Conservation (phyloP, 2,113 vertebrate species). For the Poicephalus gulielmi region DNA sequence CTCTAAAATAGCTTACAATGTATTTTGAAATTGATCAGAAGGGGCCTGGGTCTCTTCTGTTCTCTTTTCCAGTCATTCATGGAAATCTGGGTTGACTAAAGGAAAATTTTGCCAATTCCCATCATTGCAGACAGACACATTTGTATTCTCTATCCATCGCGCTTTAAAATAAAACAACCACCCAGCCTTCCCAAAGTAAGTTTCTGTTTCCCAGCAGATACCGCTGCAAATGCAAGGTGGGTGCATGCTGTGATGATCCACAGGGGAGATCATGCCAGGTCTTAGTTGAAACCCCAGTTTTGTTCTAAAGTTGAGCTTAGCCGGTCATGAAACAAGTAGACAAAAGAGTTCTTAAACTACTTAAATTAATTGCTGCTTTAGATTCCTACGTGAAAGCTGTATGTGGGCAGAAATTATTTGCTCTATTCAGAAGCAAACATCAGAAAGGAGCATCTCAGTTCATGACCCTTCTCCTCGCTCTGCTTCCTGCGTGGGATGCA, state of each 20-base stretch:
- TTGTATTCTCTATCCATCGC: not conserved
- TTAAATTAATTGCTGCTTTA: constrained; percentile 20
- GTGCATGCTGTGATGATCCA: fast-evolving
- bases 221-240: not conserved
- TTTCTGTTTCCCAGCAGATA: not conserved
- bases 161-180: not conserved
- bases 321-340: not conserved
- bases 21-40: not conserved
- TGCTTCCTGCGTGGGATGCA: not conserved
- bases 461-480: not conserved
- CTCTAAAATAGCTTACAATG: constrained; percentile 17
- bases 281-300: not conserved
- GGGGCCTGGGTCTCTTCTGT: not conserved
- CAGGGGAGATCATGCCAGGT: not conserved
- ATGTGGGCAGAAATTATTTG: constrained; percentile 26
- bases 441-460: not conserved
- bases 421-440: not conserved
- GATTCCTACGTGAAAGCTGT: not conserved
- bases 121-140: not conserved
- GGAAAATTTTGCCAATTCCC: not conserved
- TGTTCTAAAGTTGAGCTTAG: not conserved
- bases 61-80: not conserved
- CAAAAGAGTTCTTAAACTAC: not conserved
- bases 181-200: not conserved
- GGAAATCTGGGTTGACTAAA: not conserved